Evolutionary conservation across 1,140 invertebrate species (phyloP).

Genomic region (Brevipalpus yothersi): DNA sequence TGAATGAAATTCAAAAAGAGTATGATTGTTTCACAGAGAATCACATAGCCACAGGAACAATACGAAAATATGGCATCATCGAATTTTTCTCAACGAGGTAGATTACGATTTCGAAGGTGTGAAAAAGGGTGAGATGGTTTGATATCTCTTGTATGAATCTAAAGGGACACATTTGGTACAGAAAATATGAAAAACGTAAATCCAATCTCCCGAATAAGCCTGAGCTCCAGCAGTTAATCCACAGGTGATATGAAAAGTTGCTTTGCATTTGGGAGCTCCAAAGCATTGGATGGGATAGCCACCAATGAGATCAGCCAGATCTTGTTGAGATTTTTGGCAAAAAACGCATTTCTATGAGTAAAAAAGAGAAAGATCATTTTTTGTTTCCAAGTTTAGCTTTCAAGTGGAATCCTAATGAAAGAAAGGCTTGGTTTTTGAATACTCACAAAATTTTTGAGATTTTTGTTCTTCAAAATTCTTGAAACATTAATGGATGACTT

Average conservation of each 20-base stretch:
- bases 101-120: no score
- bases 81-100: no score
- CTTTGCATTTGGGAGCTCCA: not conserved
- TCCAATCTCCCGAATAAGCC: not conserved
- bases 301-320: not conserved
- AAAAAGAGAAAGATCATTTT: not conserved
- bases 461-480: not conserved
- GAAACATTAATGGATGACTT: slow-evolving; percentile 24
- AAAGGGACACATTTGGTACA: not conserved
- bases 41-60: no score
- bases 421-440: not conserved
- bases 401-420: not conserved
- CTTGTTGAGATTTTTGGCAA: not conserved
- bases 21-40: no score
- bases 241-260: not conserved
- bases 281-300: not conserved
- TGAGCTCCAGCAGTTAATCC: not conserved
- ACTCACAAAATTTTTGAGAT: not conserved
- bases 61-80: no score
- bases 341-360: not conserved
- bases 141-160: not conserved
- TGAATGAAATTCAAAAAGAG: no score
- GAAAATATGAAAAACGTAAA: not conserved
- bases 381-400: not conserved
- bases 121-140: no score